Evolutionary conservation across 2,113 vertebrate genomes (phyloP).

Genomic region (Elaphurus davidianus): DNA sequence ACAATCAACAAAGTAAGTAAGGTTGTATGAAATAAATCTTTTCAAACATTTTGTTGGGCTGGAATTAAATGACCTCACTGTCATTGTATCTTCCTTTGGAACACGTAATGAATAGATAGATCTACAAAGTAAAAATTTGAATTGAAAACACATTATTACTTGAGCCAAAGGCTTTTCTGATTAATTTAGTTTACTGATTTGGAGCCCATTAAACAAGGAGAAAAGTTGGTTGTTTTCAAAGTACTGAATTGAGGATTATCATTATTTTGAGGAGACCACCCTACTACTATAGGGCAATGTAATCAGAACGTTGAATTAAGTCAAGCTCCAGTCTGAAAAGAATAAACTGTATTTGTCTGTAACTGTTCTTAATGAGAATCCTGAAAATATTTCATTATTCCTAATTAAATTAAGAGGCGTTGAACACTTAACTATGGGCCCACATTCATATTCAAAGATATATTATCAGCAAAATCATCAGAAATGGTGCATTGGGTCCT

Average conservation of each 20-base stretch:
- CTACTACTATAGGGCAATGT: not conserved
- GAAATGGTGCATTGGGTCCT: not conserved
- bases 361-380: slow-evolving; percentile 49
- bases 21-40: not conserved
- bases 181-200: slow-evolving; percentile 40
- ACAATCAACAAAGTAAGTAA: not conserved
- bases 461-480: not conserved
- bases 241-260: not conserved
- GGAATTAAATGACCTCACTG: not conserved
- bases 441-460: not conserved
- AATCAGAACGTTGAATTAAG: slow-evolving; percentile 38
- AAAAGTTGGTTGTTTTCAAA: slow-evolving; percentile 38
- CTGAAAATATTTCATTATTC: slow-evolving; percentile 68
- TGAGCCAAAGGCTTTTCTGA: slow-evolving; percentile 17
- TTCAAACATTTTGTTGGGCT: not conserved
- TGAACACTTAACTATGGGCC: slow-evolving; percentile 23
- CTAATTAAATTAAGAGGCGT: slow-evolving; percentile 64
- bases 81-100: not conserved
- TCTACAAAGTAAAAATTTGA: slow-evolving; percentile 44
- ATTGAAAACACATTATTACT: slow-evolving; percentile 3
- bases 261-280: not conserved
- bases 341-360: slow-evolving; percentile 27
- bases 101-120: not conserved
- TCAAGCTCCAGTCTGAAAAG: slow-evolving; percentile 26
- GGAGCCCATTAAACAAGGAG: not conserved